Base-by-base conservation (phyloP, 2,797 vertebrate species). In the Rhadinocentrus ornatus region DNA sequence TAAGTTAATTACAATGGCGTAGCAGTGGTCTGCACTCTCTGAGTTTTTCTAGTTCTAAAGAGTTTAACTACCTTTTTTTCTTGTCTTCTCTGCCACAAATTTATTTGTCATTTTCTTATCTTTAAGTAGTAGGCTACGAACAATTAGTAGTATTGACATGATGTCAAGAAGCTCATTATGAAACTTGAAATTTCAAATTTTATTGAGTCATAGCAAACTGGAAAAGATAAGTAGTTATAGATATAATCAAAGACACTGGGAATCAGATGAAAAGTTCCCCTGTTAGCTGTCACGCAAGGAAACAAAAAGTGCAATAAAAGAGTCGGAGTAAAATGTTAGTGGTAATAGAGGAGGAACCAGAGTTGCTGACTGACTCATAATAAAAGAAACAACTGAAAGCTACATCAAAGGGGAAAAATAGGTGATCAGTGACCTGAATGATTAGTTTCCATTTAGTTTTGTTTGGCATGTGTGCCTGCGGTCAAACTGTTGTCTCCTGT, bases 351-450 rank as follows among this genome's bases (percentile, higher is more conserved):
- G 86, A 50, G 10, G n/a, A 91, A 87, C 67, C 66, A 62, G 48
- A 77, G 66, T 65, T 77, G 80, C 82, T 86, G 75, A 89, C 66
- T 37, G 75, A 66, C 34, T 84, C 71, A 78, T 57, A 58, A 61
- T 50, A 26, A 75, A 78, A 75, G 71, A 74, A 37, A 73, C 81
- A 85, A 87, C 72, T 3, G 81, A 89, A 87, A 85, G 78, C 85
- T 78, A 41, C 39, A 73, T 55, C 41, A 59, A 70, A 80, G 26
- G 31, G 39, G 11, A 39, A 53, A 66, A 29, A 59, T 29, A 24
- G 67, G 20, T 7, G 60, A 18, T 56, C 6, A 7, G 65, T 29
- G 50, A 48, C 16, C 18, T 55, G 13, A 69, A 67, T 35, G 2
- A 8, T 32, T 62, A 16, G 2, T 32, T 55, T 62, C 27, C 1